Percentiles rank a stretch among this genome's conserved stretches.
Conservation (phyloP, 2,888 invertebrate genomes). For the Ischnus inquisitorius region DNA sequence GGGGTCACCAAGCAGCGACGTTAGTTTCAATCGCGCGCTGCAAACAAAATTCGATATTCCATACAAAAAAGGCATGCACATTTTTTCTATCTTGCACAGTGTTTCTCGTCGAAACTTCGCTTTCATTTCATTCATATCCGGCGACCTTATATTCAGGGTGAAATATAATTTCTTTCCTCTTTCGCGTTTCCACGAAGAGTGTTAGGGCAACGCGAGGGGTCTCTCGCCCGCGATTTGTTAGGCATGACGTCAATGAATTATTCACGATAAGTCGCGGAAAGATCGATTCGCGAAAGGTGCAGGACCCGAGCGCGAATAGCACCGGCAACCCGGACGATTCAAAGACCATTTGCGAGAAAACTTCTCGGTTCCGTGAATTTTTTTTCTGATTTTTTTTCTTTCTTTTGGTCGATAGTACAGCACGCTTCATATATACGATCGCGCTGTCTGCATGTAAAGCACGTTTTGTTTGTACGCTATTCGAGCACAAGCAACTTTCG, state of each 20-base stretch:
- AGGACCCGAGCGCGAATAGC: not conserved
- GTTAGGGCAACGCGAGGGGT: not conserved
- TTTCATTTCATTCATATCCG: conserved; percentile 2
- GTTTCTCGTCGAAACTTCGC: not conserved
- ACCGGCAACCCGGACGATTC: conserved; percentile 40
- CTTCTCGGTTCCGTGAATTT: not conserved
- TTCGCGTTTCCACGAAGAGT: not conserved
- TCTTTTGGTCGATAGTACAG: conserved; percentile 40
- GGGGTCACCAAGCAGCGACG: not conserved
- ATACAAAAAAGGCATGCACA: not conserved
- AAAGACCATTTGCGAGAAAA: conserved; percentile 50
- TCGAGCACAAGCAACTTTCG: not conserved
- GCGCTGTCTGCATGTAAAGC: conserved; percentile 42
- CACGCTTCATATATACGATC: conserved; percentile 25
- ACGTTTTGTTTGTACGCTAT: conserved; percentile 43
- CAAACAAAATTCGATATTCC: not conserved
- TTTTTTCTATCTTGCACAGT: not conserved
- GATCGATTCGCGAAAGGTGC: conserved; percentile 52
- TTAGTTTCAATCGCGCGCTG: not conserved
- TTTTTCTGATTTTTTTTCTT: not conserved
- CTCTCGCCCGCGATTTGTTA: conserved; percentile 45
- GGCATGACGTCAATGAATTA: conserved; percentile 56
- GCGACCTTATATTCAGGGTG: not conserved
- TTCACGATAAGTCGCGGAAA: conserved; percentile 57
- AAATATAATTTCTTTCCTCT: not conserved